A percentile compares a stretch with the other conserved stretches of the same genome.
phyloP scores from a whole-genome alignment of 1,140 invertebrate genomes.

The Halyomorpha halys region DNA sequence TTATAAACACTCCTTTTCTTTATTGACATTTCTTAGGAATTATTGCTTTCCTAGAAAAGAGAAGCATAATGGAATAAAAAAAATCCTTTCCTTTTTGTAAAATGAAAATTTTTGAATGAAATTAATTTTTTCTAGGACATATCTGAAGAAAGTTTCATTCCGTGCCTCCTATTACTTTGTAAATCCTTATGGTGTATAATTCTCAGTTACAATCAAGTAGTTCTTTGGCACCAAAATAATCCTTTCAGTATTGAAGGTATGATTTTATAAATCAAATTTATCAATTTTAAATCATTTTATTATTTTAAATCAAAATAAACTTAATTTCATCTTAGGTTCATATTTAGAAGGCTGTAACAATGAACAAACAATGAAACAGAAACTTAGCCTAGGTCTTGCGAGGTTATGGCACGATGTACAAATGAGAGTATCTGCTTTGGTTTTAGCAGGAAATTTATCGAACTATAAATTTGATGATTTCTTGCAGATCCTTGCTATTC shows the following conservation, averaged over 20 bases:
- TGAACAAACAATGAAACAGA: conserved; percentile 49
- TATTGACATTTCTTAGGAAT: too few relatives aligned
- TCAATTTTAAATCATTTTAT: neutral
- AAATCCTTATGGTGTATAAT: conserved; percentile 74
- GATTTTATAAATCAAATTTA: neutral
- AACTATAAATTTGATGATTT: conserved; percentile 90
- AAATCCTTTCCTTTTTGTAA: too few relatives aligned
- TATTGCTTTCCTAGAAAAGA: too few relatives aligned
- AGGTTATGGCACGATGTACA: conserved; percentile 92
- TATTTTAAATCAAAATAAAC: neutral
- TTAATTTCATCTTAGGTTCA: conserved; percentile 30
- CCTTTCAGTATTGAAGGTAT: conserved; percentile 22
- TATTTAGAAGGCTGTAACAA: conserved; percentile 56
- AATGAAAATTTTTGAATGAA: too few relatives aligned
- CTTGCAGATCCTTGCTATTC: conserved; percentile 74
- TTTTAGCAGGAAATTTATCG: conserved; percentile 65
- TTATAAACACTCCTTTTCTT: too few relatives aligned
- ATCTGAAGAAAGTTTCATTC: conserved; percentile 63
- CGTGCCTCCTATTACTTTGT: conserved; percentile 69
- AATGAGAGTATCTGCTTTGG: conserved; percentile 71
- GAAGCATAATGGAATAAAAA: too few relatives aligned
- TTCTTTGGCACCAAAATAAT: conserved; percentile 61
- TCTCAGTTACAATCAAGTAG: conserved; percentile 67
- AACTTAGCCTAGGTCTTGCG: conserved; percentile 72
- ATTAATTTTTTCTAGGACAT: conserved; percentile 43